Base-by-base conservation (phyloP, 2,797 vertebrate genomes). In the Gallinago solitaria region DNA sequence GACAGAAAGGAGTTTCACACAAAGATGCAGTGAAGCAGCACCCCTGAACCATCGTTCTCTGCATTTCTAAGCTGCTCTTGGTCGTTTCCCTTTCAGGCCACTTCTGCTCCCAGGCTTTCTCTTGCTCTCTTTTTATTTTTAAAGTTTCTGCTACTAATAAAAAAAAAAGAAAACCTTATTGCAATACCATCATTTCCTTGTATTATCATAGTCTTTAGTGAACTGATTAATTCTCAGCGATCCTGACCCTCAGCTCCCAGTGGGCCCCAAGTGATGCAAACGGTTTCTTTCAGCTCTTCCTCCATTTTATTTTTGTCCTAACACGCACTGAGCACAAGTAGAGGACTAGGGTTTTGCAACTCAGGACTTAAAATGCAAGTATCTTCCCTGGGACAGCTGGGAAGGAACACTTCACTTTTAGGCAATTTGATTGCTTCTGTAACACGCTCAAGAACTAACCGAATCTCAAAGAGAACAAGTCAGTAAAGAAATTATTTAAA, bases 301-400 rank as follows among this genome's bases (percentile, higher is more conserved):
- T 57, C 90, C 63, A 91, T 91, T 89, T 90, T 90, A 94, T 90
- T 93, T 93, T 89, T 95, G 90, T 84, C 59, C 70, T 64, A 84
- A 64, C 74, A 87, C 17, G 77, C 30, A 94, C 64, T 15, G 11
- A 87, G 33, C 67, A 80, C 64, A 73, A 88, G 59, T 20, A 85
- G 56, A 88, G 79, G 41, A 57, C 85, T 89, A 71, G 35, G 35
- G 71, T 90, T 90, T 87, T 91, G 83, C 27, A 92, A 59, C 69
- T 80, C 74, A 11, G 57, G 41, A 45, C 61, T 86, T 92, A 77
- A 93, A 93, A 91, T 60, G 39, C 87, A 95, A 95, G 8, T 64
- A 85, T 33, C 35, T 65, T 80, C 59, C 41, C 41, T 59, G 64
- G 74, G 45, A 70, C 13, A 69, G 83, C 25, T 90, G 87, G 54